Evolutionary conservation across 2,888 invertebrate species (phyloP).

Genomic region (Sphinx pinastri): DNA sequence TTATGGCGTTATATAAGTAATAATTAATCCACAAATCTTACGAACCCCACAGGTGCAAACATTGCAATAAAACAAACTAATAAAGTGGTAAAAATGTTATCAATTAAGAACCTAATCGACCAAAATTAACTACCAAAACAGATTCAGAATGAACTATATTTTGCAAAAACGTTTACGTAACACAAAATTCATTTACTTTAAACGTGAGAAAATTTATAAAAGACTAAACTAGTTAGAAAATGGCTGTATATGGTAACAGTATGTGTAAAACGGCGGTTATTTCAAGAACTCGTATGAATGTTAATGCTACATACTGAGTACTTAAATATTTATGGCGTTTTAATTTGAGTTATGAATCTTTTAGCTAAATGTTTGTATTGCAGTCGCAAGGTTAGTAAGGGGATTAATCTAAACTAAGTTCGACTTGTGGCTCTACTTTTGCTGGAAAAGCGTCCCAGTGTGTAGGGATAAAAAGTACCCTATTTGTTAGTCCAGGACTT

Average conservation of each 20-base stretch:
- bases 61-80: background rate
- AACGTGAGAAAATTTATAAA: constrained; percentile 19
- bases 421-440: too few relatives aligned
- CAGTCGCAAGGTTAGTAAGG: too few relatives aligned
- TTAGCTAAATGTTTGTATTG: background rate
- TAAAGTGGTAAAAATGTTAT: background rate
- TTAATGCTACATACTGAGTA: constrained; percentile 12
- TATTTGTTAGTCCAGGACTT: too few relatives aligned
- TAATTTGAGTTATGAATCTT: constrained; percentile 18
- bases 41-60: background rate
- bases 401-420: too few relatives aligned
- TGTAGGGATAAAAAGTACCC: too few relatives aligned
- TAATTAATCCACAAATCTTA: too few relatives aligned
- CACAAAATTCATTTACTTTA: background rate
- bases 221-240: background rate
- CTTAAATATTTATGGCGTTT: constrained; percentile 22
- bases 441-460: too few relatives aligned
- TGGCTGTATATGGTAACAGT: constrained; percentile 10
- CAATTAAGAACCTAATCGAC: constrained; percentile 6
- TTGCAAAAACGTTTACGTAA: constrained; percentile 2
- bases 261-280: constrained; percentile 18
- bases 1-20: too few relatives aligned
- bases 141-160: background rate
- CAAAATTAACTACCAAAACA: background rate
- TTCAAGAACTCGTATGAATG: constrained; percentile 15